phyloP scores from a whole-genome alignment of 2,113 vertebrate genomes.

The Silurus asotus region DNA sequence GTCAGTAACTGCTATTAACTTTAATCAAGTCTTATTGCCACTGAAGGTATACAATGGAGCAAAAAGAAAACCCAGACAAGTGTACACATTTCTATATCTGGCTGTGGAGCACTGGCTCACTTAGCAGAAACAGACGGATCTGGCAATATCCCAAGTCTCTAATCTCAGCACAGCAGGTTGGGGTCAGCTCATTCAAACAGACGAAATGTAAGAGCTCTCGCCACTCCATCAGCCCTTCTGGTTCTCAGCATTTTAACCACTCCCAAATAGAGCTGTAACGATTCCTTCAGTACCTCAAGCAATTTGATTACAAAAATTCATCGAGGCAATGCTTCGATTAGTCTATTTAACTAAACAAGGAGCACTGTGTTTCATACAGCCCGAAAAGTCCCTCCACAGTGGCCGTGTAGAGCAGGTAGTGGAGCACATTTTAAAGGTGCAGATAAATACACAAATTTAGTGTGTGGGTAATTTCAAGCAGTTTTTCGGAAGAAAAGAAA shows the following conservation, averaged over 20 bases:
- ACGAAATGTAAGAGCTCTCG: background rate
- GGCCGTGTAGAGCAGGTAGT: too few relatives aligned
- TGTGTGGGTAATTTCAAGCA: too few relatives aligned
- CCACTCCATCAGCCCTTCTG: constrained; percentile 7
- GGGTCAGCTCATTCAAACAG: constrained; percentile 30
- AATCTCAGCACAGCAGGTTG: constrained; percentile 27
- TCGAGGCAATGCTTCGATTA: too few relatives aligned
- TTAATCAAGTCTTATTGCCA: background rate
- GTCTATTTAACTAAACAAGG: too few relatives aligned
- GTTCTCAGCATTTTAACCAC: constrained; percentile 25
- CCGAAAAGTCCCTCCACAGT: too few relatives aligned
- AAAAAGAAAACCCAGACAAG: background rate
- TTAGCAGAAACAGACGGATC: constrained; percentile 16
- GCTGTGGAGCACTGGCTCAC: background rate
- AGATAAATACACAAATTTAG: too few relatives aligned
- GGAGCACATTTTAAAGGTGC: too few relatives aligned
- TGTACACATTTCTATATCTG: constrained; percentile 1
- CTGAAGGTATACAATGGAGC: background rate
- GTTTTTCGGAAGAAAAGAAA: too few relatives aligned
- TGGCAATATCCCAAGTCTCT: constrained; percentile 31
- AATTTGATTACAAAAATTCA: too few relatives aligned
- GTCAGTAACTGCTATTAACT: constrained; percentile 16
- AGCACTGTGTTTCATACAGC: too few relatives aligned
- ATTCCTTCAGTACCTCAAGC: too few relatives aligned
- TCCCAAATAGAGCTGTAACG: background rate